Percentiles rank a stretch among this genome's conserved stretches.
Conservation (phyloP, 1,140 invertebrate species). For the Proales similis region DNA sequence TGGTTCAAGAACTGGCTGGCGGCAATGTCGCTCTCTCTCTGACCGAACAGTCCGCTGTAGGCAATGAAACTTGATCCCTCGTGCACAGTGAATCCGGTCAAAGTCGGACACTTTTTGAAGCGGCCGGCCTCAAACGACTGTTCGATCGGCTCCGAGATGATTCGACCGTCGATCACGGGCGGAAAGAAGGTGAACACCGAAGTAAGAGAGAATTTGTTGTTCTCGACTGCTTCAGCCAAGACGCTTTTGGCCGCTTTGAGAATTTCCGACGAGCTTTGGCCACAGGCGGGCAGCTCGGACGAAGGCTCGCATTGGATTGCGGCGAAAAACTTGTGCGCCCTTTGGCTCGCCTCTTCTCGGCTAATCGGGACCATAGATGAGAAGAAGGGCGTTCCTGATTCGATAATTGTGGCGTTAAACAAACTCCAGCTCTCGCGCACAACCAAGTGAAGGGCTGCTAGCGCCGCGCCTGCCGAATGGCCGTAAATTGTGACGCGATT, state of each 20-base stretch:
- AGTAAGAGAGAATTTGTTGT: not conserved
- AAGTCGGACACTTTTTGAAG: slow-evolving; percentile 87
- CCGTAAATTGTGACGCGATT: slow-evolving; percentile 42
- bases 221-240: too few species aligned
- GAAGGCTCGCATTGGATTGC: not conserved
- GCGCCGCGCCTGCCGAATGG: slow-evolving; percentile 66
- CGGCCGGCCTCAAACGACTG: slow-evolving; percentile 58
- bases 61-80: slow-evolving; percentile 60
- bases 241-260: not conserved
- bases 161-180: slow-evolving; percentile 17
- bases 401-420: slow-evolving; percentile 69
- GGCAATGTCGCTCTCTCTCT: slow-evolving; percentile 44
- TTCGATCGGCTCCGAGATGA: not conserved
- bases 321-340: not conserved
- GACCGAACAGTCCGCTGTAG: not conserved
- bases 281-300: not conserved
- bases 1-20: slow-evolving; percentile 40
- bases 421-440: slow-evolving; percentile 74
- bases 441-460: slow-evolving; percentile 80
- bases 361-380: slow-evolving; percentile 80
- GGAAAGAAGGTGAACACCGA: not conserved
- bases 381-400: slow-evolving; percentile 59
- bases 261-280: not conserved
- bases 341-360: slow-evolving; percentile 2
- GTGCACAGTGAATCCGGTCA: slow-evolving; percentile 84